Base-by-base conservation (phyloP, 2,888 invertebrate genomes). In the Cephus pulcher region DNA sequence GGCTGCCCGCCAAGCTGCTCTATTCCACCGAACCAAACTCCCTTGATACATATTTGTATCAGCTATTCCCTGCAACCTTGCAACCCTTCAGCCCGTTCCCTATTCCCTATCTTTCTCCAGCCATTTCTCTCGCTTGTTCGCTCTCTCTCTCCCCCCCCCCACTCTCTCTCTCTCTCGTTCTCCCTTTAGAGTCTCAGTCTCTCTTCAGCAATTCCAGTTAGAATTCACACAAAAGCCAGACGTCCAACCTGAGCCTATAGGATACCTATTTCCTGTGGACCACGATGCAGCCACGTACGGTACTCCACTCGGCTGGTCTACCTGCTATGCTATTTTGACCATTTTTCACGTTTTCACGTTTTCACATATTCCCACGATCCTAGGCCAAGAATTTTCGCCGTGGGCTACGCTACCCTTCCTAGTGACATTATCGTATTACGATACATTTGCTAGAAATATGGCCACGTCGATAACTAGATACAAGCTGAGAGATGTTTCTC, bases 11-110 rank as follows among this genome's bases (percentile, higher is more conserved):
- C 79, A 79, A 69, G 70, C 69, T 73, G 71, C 76, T 76, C 79
- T 69, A 76, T 74, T 76, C 76, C 73, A 74, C 73, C 74, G 73
- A 71, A 40, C 76, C 69, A 74, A 79, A 79, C 79, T 79, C 74
- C 74, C 76, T 74, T 74, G 76, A 79, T 79, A 76, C 79, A 79
- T 79, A 76, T 79, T 79, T 79, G 76, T 79, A 79, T 74, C 79
- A 76, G 76, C 76, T 74, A 76, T 73, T 74, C 35, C 76, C 40
- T 35, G 68, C 74, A 70, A 70, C 30, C 70, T 15, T 70, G 12
- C 70, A 70, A 4, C 70, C 33, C 70, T 70, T 37, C 76, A 37
- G 32, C 34, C 34, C 11, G 6, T 56, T 70, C 71, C 70, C 32
- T 32, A 35, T 33, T 71, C 68, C 30, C 40, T 56, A 56, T 75